A percentile compares a stretch with the other conserved stretches of the same genome.
phyloP scores from a whole-genome alignment of 2,797 vertebrate genomes.

The Valencia hispanica region DNA sequence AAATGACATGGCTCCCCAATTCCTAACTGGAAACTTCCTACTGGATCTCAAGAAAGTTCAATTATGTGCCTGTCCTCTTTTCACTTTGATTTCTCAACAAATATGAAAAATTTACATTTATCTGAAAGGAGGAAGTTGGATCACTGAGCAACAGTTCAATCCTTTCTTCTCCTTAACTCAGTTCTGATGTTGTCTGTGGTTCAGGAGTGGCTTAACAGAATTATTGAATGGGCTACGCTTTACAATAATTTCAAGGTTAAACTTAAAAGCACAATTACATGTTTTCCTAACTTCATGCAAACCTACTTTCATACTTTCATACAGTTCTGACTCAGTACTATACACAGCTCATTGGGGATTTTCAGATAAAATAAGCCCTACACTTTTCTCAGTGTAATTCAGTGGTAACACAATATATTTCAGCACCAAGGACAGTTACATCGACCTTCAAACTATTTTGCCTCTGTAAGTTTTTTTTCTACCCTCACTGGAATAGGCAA shows the following conservation, averaged over 20 bases:
- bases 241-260: not conserved
- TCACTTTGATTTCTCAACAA: not conserved
- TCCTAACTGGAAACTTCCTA: not conserved
- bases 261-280: not conserved
- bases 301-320: not conserved
- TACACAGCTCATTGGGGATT: not conserved
- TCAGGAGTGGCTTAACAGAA: not conserved
- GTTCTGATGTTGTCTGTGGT: not conserved
- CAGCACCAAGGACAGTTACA: conserved; percentile 63
- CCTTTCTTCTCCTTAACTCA: not conserved
- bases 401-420: conserved; percentile 22
- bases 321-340: not conserved
- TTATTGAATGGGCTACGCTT: not conserved
- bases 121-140: not conserved
- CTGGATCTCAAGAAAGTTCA: not conserved
- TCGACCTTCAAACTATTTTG: not conserved
- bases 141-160: not conserved
- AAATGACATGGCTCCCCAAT: not conserved
- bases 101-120: not conserved
- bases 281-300: not conserved
- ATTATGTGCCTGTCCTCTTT: not conserved
- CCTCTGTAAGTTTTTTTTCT: not conserved
- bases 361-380: not conserved
- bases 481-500: not conserved
- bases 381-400: not conserved